These are phyloP conservation scores for Amphiprion clarkii DNA, from an alignment of 2,797 vertebrate genomes.

Conservation along the genomic window DNA sequence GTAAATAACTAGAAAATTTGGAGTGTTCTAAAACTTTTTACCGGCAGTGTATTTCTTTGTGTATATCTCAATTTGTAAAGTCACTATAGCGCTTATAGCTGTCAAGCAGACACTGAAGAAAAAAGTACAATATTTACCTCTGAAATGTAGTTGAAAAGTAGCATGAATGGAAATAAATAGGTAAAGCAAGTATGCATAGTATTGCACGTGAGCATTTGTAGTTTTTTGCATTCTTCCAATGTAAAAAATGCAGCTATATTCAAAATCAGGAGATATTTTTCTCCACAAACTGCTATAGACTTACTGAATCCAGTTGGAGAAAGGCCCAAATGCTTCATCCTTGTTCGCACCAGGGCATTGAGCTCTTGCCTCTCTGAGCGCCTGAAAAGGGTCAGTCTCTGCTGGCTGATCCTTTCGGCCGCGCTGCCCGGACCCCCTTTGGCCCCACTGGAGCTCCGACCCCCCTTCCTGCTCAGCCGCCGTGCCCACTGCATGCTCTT, in stretches of 20 bases:
- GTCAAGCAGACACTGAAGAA: too few relatives aligned
- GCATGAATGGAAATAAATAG: not conserved
- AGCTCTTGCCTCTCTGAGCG: slow-evolving; percentile 91
- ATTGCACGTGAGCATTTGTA: not conserved
- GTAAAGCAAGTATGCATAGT: not conserved
- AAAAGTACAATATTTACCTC: not conserved
- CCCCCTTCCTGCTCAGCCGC: slow-evolving; percentile 87
- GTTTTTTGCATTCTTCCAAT: not conserved
- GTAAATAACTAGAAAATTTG: too few relatives aligned
- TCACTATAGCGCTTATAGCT: too few relatives aligned
- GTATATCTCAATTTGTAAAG: too few relatives aligned
- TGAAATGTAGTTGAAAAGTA: not conserved
- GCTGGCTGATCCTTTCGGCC: slow-evolving; percentile 88
- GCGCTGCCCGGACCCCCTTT: slow-evolving; percentile 86
- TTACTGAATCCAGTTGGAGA: slow-evolving; percentile 89
- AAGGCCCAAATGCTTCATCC: slow-evolving; percentile 90
- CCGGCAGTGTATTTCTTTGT: too few relatives aligned
- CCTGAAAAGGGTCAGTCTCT: slow-evolving; percentile 87
- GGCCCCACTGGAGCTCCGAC: slow-evolving; percentile 79
- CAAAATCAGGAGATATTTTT: not conserved
- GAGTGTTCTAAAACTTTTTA: too few relatives aligned
- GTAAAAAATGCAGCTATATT: not conserved
- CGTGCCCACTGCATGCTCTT: slow-evolving; percentile 93
- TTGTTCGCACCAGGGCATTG: slow-evolving; percentile 86
- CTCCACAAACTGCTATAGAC: slow-evolving; percentile 40